These are phyloP conservation scores for Malurus elegans DNA, from an alignment of 2,113 vertebrate species.

Conservation along the genomic window DNA sequence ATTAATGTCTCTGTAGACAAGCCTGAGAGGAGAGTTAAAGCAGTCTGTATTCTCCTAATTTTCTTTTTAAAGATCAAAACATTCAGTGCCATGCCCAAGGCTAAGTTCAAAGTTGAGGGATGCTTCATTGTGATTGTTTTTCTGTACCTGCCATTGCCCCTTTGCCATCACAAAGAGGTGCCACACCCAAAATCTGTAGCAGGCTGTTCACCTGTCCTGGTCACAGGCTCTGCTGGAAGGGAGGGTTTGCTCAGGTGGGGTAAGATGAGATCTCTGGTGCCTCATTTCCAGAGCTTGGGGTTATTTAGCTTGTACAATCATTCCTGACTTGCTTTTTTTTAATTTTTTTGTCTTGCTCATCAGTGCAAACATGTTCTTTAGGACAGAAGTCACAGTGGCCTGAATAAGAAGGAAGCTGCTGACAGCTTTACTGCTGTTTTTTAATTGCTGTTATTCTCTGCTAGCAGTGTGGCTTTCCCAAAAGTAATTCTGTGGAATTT, in stretches of 20 bases:
- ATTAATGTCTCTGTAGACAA: not conserved
- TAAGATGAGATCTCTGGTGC: fast-evolving
- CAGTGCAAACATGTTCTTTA: not conserved
- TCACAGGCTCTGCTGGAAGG: not conserved
- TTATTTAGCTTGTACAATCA: not conserved
- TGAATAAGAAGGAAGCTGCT: not conserved
- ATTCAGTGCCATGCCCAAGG: not conserved
- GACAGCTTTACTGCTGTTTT: slow-evolving; percentile 6
- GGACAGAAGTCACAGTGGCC: not conserved
- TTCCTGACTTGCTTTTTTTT: not conserved
- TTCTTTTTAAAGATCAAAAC: not conserved
- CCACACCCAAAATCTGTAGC: not conserved
- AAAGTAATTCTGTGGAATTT: not conserved
- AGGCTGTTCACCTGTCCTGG: not conserved
- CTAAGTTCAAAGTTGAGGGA: not conserved
- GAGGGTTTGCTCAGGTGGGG: not conserved
- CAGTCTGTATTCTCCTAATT: not conserved
- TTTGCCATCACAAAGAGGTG: not conserved
- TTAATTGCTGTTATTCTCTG: slow-evolving; percentile 12
- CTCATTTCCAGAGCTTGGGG: not conserved
- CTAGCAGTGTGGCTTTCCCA: not conserved
- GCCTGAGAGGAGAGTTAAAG: not conserved
- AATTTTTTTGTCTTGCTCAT: not conserved
- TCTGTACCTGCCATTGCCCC: fast-evolving
- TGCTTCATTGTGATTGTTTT: not conserved